Conservation (phyloP, 2,888 invertebrate genomes). For the Slavum lentiscoides region DNA sequence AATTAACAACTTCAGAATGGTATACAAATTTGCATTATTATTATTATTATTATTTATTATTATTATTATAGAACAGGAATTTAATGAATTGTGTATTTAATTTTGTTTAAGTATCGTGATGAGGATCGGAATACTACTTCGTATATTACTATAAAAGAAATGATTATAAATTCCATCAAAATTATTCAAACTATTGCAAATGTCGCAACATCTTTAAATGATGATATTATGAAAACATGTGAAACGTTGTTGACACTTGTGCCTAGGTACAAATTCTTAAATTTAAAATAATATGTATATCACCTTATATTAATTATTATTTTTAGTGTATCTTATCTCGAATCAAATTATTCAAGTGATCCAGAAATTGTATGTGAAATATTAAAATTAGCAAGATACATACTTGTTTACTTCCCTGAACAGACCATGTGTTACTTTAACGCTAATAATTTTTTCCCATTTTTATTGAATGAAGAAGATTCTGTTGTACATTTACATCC, state of each 20-base stretch:
- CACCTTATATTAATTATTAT: conserved; percentile 1
- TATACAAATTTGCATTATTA: conserved; percentile 3
- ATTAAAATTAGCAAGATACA: conserved; percentile 41
- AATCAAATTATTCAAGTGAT: conserved; percentile 44
- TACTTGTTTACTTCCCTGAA: conserved; percentile 41
- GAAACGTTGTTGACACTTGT: conserved; percentile 45
- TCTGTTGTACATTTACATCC: conserved; percentile 45
- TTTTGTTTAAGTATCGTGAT: conserved; percentile 36
- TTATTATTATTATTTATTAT: background rate
- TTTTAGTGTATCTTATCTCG: conserved; percentile 43
- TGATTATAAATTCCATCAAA: conserved; percentile 40
- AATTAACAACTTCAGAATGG: conserved; percentile 43
- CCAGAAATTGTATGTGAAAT: conserved; percentile 39
- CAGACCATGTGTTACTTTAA: conserved; percentile 50
- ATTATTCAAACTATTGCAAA: conserved; percentile 44
- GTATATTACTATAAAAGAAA: conserved; percentile 30
- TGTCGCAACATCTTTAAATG: conserved; percentile 35
- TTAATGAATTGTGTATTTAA: background rate
- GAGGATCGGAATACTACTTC: conserved; percentile 29
- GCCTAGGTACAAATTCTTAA: conserved; percentile 16
- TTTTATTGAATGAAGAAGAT: conserved; percentile 31
- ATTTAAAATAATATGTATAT: background rate
- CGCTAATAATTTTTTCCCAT: conserved; percentile 45
- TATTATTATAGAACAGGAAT: background rate
- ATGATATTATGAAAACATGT: conserved; percentile 45